Conservation (phyloP, 2,113 vertebrate species). For the Ctenodactylus gundi region DNA sequence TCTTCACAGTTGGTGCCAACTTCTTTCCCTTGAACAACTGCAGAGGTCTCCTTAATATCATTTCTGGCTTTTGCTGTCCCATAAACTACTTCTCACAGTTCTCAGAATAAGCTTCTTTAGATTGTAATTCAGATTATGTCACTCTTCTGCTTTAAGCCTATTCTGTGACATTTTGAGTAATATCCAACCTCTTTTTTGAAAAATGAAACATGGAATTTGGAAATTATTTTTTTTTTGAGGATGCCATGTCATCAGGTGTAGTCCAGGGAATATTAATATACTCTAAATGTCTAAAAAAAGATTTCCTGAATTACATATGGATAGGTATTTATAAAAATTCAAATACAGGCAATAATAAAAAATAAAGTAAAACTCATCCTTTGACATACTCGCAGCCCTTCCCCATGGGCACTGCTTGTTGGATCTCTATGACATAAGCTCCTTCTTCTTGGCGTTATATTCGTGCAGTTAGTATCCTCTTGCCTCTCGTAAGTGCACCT, state of each 20-base stretch:
- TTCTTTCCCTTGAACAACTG: neutral
- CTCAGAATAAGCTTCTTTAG: neutral
- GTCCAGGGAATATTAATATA: neutral
- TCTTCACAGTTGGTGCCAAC: neutral
- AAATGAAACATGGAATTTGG: neutral
- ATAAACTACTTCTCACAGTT: neutral
- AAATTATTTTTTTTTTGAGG: neutral
- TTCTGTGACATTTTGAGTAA: neutral
- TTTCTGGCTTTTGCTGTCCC: neutral
- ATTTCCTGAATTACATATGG: neutral
- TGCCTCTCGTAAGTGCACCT: neutral
- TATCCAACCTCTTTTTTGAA: neutral
- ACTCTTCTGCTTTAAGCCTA: neutral
- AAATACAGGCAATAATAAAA: neutral
- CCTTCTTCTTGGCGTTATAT: too few relatives aligned
- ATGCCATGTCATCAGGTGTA: neutral
- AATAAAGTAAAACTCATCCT: neutral
- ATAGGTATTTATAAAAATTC: neutral
- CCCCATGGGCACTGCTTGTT: neutral
- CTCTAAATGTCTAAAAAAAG: neutral
- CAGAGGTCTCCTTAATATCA: neutral
- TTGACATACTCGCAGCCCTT: neutral
- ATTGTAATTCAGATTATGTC: neutral
- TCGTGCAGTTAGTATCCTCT: too few relatives aligned
- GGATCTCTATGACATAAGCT: neutral